Evolutionary conservation across 2,888 invertebrate genomes (phyloP), one percentile per base, ranked within the genome.

Genomic region (Arctia plantaginis): DNA sequence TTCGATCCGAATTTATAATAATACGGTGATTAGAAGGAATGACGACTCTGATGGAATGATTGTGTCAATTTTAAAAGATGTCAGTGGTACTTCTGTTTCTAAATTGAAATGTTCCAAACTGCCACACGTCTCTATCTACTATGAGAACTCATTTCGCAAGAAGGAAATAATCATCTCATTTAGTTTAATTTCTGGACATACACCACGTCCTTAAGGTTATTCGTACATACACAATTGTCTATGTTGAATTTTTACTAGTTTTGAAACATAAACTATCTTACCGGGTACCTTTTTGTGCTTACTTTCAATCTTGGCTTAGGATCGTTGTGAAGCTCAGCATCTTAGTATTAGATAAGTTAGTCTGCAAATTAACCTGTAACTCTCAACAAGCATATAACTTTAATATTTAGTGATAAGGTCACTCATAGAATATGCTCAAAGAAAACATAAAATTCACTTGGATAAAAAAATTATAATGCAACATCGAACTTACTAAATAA

Each of bases 101-200:
- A 20, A 15, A 68, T 35, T 68, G 18, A 20, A 41, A 59, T 47
- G 62, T 15, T 15, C 23, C 39, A 55, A 47, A 18, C 76, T 69
- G 59, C 77, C 41, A 71, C 55, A 67, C 66, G 59, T 62, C 74
- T 39, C 35, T 18, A 69, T 13, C 44, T 73, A 82, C 74, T 69
- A 84, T 8, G 41, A 39, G 70, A 78, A 72, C 77, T 80, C 73
- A 66, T 69, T 80, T 67, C 1, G 13, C 33, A 51, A 73, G 20
- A 33, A 10, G 51, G 66, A 68, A 67, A 64, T 33, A 73, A 18
- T 71, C n/a, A 33, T 66, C 44, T 44, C 64, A 64, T 71, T 71
- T 71, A 71, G n/a, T 47, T 64, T 65, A 71, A 64, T 71, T 33
- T 47, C 44, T 44, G 62, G n/a, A 64, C 20, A 64, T 64, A 71